Conservation (phyloP, 2,888 invertebrate genomes). For the Phaonia tiefii region DNA sequence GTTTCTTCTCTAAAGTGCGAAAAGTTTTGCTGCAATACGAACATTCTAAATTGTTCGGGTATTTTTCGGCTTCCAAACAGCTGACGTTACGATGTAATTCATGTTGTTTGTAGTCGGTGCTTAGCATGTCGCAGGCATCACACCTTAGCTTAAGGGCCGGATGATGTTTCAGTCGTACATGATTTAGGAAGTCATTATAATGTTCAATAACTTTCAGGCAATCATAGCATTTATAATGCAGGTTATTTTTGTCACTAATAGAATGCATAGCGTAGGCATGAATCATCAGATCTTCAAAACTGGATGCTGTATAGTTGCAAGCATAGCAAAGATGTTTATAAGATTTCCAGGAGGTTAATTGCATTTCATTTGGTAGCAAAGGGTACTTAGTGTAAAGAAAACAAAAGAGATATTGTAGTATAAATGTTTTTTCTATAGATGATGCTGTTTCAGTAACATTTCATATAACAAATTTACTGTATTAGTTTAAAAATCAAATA, state of each 20-base stretch:
- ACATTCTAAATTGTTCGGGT: conserved; percentile 67
- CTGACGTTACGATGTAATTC: conserved; percentile 66
- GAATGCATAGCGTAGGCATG: conserved; percentile 58
- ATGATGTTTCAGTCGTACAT: conserved; percentile 72
- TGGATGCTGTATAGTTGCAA: conserved; percentile 32
- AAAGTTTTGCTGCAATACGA: conserved; percentile 72
- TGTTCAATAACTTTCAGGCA: conserved; percentile 71
- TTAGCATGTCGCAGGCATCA: conserved; percentile 70
- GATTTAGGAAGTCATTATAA: conserved; percentile 73
- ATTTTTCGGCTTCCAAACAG: conserved; percentile 44
- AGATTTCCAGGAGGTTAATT: conserved; percentile 46
- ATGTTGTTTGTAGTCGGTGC: conserved; percentile 58
- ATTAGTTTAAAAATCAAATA: not conserved
- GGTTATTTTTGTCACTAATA: conserved; percentile 11
- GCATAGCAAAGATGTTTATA: conserved; percentile 47
- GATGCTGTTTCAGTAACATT: too few species aligned
- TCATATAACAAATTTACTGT: not conserved
- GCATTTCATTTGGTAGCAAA: not conserved
- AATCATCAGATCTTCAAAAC: conserved; percentile 37
- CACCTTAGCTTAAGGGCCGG: conserved; percentile 69
- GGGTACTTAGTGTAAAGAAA: too few species aligned
- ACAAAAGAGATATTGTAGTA: conserved; percentile 3
- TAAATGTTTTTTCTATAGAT: conserved; percentile 2
- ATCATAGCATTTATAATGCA: conserved; percentile 71
- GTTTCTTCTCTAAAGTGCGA: conserved; percentile 63